phyloP scores from a whole-genome alignment of 2,113 vertebrate genomes.

The Cromileptes altivelis region DNA sequence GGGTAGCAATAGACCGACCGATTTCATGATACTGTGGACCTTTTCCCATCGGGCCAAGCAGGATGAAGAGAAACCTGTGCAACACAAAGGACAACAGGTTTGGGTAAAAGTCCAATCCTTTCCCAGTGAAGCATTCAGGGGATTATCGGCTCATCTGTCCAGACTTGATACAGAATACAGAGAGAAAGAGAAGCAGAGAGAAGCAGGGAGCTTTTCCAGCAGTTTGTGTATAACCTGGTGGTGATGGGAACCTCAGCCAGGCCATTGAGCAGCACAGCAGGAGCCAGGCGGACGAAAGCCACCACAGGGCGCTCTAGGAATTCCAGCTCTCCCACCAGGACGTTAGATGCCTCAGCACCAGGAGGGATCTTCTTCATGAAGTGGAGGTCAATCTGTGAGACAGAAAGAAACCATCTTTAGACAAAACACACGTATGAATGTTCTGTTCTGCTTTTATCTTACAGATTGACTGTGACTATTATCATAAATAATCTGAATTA shows the following conservation, averaged over 20 bases:
- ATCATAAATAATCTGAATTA: not conserved
- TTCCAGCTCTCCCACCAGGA: conserved; percentile 96
- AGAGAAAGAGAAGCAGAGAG: not conserved
- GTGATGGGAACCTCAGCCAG: conserved; percentile 97
- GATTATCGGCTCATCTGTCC: not conserved
- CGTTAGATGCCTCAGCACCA: conserved; percentile 97
- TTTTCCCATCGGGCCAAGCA: conserved; percentile 96
- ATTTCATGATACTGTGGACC: conserved; percentile 98
- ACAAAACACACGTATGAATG: not conserved
- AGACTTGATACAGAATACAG: not conserved
- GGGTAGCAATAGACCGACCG: conserved; percentile 96
- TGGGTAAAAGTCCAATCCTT: conserved; percentile 10
- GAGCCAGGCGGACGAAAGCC: conserved; percentile 94
- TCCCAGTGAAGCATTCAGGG: conserved; percentile 16
- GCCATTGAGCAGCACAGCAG: conserved; percentile 94
- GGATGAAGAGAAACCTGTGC: conserved; percentile 96
- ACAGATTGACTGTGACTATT: not conserved
- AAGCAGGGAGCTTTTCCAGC: not conserved
- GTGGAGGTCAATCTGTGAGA: conserved; percentile 94
- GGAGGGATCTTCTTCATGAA: conserved; percentile 99
- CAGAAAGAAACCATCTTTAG: not conserved
- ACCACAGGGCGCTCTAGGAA: conserved; percentile 96
- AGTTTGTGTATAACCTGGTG: conserved; percentile 87
- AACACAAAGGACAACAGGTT: conserved; percentile 37
- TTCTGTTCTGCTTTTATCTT: not conserved